Conservation (phyloP, 2,797 vertebrate genomes). For the Manis pentadactyla region DNA sequence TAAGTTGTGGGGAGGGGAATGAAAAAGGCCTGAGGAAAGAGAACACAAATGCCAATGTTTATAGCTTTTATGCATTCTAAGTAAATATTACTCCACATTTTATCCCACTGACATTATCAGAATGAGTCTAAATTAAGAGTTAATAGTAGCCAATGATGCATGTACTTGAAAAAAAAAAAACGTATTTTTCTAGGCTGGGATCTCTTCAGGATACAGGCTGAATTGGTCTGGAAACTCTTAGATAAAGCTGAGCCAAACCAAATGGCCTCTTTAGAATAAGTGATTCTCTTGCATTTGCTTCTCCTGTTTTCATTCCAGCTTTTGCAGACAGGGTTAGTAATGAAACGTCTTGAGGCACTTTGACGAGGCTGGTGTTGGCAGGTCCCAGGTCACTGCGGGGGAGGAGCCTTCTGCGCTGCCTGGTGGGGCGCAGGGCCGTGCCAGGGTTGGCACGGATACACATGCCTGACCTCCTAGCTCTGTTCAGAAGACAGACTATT, state of each 20-base stretch:
- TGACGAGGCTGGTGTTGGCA: not conserved
- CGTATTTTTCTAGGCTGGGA: conserved; percentile 68
- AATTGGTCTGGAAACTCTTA: conserved; percentile 84
- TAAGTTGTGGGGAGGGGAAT: not conserved
- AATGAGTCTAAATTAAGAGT: conserved; percentile 77
- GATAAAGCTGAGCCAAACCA: conserved; percentile 66
- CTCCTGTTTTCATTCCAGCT: not conserved
- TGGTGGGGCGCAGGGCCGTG: not conserved
- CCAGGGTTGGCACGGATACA: not conserved
- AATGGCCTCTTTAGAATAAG: conserved; percentile 31
- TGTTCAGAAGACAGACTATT: conserved; percentile 32
- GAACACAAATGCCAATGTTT: conserved; percentile 50
- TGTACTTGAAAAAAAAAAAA: conserved; percentile 27
- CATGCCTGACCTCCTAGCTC: not conserved
- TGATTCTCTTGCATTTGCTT: not conserved
- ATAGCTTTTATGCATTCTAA: conserved; percentile 49
- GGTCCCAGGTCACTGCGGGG: not conserved
- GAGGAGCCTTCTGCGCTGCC: not conserved
- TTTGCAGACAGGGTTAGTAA: not conserved
- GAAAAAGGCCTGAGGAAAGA: not conserved
- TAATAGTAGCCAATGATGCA: conserved; percentile 70
- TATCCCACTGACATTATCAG: conserved; percentile 71
- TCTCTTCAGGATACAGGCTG: conserved; percentile 77
- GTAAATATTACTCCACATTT: conserved; percentile 61
- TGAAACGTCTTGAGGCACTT: not conserved